Base-by-base conservation (phyloP, 2,797 vertebrate species). In the Liasis olivaceus region DNA sequence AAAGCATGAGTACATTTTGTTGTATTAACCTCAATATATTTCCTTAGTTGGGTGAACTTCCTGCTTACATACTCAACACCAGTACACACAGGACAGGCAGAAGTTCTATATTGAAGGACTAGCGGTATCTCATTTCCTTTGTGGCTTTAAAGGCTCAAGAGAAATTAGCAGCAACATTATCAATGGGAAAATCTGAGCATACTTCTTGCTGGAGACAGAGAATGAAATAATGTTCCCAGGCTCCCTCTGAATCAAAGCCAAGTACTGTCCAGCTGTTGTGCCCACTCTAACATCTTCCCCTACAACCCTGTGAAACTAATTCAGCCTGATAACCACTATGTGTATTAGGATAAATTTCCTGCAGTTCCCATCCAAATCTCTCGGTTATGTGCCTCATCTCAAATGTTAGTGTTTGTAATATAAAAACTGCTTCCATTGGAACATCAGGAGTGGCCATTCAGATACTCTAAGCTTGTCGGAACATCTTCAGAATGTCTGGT, bases 61-160 rank as follows among this genome's bases (percentile, higher is more conserved):
- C 84, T 95, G 91, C 84, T 91, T 81, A 4, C 20, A 91, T 89
- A 62, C 47, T 95, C 72, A 93, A 64, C 2, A 1, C n/a, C 0
- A 0, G 94, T 72, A 90, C 24, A 85, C 89, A 24, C 91, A 3
- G n/a, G 64, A 93, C 47, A 58, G 62, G 88, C 59, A 90, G 24
- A n/a, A 9, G 1, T 36, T 86, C 64, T 1, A 47, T 0, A 0
- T 60, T 28, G 24, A 93, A 95, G 64, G 86, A 42, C 63, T 94
- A 0, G 0, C 88, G 51, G 62, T 60, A 64, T 95, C 89, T 95
- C 90, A 96, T 64, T 97, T 97, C 96, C 96, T 92, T 94, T 94
- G 95, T 51, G 88, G 93, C 54, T 96, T 95, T 93, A 17, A 95
- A 95, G 90, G 93, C 51, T 88, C 81, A 5, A 94, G 94, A 94